Base-by-base conservation (phyloP, 2,888 invertebrate species). In the Plemyria rubiginata region DNA sequence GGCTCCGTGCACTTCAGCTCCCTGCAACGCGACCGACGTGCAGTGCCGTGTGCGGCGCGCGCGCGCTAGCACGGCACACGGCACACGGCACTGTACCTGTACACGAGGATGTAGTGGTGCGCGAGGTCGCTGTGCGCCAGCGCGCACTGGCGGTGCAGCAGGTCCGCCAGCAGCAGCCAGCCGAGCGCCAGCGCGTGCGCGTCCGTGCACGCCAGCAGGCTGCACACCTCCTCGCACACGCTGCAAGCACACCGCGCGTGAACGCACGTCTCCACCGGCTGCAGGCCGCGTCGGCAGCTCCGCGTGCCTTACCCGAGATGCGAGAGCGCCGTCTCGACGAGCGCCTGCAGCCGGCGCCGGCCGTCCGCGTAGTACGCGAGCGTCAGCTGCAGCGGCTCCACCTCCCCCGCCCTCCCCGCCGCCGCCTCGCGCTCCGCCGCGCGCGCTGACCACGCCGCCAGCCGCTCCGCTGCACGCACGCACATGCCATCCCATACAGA, bases 101-200 rank as follows among this genome's bases (percentile, higher is more conserved):
- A 92, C 75, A 75, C 78, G 72, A 94, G 94, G 7, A 95, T 94
- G 82, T 97, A 97, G 71, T 96, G 95, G 70, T 95, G 95, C 63
- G 95, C 89, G 61, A 96, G 93, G 84, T 97, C 96, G 4, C 95
- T 94, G 28, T 95, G 93, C 12, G 97, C 95, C 64, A 94, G 93
- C 50, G 92, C 90, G 75, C 96, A 95, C 75, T 96, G 94, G 55
- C 93, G 85, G 66, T 96, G 87, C 49, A 96, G 83, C 60, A 95
- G 93, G 73, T 95, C 94, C 95, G 96, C 97, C 51, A 95, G 85
- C 65, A 97, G 88, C 73, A 97, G 88, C 88, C 96, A 97, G 43
- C 95, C 96, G 48, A 95, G 12, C 94, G 93, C 74, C 94, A 93
- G 29, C 89, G 87, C 9, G 80, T 94, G 93, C 36, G 94, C 92